Conservation (phyloP, 2,797 vertebrate species). For the Semaprochilodus insignis region DNA sequence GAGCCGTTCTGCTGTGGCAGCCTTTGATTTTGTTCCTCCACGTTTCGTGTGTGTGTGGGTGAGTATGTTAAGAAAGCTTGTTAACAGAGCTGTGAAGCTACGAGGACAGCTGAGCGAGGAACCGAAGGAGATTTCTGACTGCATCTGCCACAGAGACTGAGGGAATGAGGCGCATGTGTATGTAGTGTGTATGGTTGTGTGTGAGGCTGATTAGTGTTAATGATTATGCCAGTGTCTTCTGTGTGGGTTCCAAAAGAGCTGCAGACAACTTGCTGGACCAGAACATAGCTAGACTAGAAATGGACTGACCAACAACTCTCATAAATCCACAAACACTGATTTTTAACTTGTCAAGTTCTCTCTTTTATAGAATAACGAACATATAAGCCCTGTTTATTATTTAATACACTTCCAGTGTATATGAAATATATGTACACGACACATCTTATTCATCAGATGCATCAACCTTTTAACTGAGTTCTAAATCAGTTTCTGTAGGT, state of each 20-base stretch:
- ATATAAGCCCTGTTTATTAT: too few relatives aligned
- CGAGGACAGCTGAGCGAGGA: conserved; percentile 1
- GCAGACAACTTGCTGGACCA: not conserved
- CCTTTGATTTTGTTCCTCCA: not conserved
- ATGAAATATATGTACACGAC: too few relatives aligned
- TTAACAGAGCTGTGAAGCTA: not conserved
- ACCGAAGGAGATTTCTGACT: not conserved
- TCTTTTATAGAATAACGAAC: too few relatives aligned
- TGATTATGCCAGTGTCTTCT: not conserved
- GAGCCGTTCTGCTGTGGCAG: too few relatives aligned
- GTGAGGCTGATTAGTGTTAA: not conserved
- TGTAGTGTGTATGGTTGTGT: not conserved
- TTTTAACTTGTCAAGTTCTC: too few relatives aligned
- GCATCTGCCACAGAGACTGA: not conserved
- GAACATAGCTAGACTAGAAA: not conserved
- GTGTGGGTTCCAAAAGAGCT: not conserved
- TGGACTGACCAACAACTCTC: not conserved
- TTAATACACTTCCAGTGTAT: too few relatives aligned
- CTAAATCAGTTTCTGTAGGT: too few relatives aligned
- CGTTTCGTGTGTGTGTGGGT: not conserved
- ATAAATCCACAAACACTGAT: not conserved
- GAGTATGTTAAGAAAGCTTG: not conserved
- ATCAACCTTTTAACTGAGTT: too few relatives aligned
- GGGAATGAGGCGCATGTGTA: not conserved
- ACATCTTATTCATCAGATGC: too few relatives aligned